Percentiles rank a stretch among this genome's conserved stretches.
phyloP scores from a whole-genome alignment of 2,888 invertebrate species.

The Mesodorylaimus sp. region DNA sequence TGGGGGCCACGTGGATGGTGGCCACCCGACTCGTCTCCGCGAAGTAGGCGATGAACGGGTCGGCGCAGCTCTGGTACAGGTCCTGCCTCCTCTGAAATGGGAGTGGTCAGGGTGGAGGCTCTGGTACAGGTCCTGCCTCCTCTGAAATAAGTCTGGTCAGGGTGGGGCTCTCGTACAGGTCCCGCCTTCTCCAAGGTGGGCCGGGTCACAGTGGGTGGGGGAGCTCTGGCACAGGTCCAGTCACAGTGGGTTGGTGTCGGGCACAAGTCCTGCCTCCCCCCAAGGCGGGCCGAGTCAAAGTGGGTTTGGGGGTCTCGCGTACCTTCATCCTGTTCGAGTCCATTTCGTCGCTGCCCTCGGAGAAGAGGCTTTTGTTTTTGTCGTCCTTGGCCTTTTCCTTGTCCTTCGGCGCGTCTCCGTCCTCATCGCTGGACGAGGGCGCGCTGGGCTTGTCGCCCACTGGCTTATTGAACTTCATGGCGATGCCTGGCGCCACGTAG shows the following conservation, averaged over 20 bases:
- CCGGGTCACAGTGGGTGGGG: too few species aligned
- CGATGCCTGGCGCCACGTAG: too few species aligned
- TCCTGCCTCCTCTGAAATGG: slow-evolving; percentile 21
- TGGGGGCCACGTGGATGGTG: slow-evolving; percentile 15
- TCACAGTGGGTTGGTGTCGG: too few species aligned
- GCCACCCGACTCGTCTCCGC: slow-evolving; percentile 18
- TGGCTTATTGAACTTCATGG: background rate
- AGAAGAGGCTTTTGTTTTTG: slow-evolving; percentile 18
- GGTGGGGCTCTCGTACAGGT: slow-evolving; percentile 17
- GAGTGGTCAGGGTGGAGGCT: background rate
- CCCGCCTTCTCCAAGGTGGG: slow-evolving; percentile 22
- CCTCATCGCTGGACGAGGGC: background rate
- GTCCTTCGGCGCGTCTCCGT: slow-evolving; percentile 1
- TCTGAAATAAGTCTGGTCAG: slow-evolving; percentile 14
- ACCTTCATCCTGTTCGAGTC: slow-evolving; percentile 24
- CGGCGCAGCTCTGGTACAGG: slow-evolving; percentile 20
- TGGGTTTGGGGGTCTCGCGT: too few species aligned
- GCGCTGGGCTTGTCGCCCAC: background rate
- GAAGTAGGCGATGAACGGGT: slow-evolving; percentile 24
- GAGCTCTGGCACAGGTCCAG: too few species aligned
- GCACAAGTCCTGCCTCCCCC: too few species aligned
- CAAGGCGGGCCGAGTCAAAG: too few species aligned
- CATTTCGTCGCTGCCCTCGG: slow-evolving; percentile 23
- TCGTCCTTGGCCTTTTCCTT: slow-evolving; percentile 13
- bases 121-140: slow-evolving; percentile 21